Conservation (phyloP, 2,888 invertebrate species). For the Macrosoma leucophasiata region DNA sequence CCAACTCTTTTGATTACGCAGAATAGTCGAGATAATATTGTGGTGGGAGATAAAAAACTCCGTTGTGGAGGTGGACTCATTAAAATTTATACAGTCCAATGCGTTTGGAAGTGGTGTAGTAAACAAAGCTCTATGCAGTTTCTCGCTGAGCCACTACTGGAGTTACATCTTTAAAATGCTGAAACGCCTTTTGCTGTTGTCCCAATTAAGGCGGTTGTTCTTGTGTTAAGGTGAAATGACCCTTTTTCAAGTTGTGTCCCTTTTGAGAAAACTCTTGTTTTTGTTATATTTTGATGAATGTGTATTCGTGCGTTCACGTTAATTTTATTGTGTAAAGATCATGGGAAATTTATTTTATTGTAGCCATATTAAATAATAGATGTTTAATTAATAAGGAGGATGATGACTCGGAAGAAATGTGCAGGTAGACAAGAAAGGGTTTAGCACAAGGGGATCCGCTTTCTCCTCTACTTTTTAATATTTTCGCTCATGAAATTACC, state of each 20-base stretch:
- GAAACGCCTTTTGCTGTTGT: too few species aligned
- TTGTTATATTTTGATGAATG: too few species aligned
- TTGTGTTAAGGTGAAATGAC: too few species aligned
- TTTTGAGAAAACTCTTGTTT: too few species aligned
- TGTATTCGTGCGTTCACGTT: too few species aligned
- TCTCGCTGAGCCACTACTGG: constrained; percentile 13
- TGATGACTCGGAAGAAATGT: too few species aligned
- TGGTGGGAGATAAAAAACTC: constrained; percentile 27
- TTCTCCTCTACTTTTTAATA: constrained; percentile 18
- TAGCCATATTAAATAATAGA: constrained; percentile 3
- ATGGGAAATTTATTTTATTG: too few species aligned
- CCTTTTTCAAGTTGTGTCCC: too few species aligned
- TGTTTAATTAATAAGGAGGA: constrained; percentile 5
- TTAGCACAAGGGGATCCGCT: constrained; percentile 19
- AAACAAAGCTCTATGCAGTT: constrained; percentile 32
- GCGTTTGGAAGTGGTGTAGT: constrained; percentile 42
- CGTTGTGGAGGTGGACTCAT: constrained; percentile 46
- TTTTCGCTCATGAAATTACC: too few species aligned
- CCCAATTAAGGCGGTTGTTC: too few species aligned
- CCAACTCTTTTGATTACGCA: constrained; percentile 12
- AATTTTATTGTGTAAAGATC: too few species aligned
- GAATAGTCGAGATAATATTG: constrained; percentile 12
- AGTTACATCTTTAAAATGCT: constrained; percentile 16
- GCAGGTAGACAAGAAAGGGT: too few species aligned
- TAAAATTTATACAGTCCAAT: constrained; percentile 58